Percentiles rank a stretch among this genome's conserved stretches.
Evolutionary conservation across 1,140 invertebrate species (phyloP).

Genomic region (Cydia fagiglandana): DNA sequence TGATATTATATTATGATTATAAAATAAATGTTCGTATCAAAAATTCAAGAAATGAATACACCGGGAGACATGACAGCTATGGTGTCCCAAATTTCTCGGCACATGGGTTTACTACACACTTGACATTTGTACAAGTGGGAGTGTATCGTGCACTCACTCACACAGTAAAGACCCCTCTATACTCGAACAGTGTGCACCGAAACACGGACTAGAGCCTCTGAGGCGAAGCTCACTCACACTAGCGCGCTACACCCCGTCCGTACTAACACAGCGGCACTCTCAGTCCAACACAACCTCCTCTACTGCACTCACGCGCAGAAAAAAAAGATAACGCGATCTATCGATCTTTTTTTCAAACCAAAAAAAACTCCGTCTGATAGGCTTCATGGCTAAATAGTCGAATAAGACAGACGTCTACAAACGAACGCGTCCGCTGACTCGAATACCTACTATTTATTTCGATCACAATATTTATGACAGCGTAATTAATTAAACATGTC

Average conservation of each 20-base stretch:
- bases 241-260: conserved; percentile 48
- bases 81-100: conserved; percentile 19
- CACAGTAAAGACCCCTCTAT: conserved; percentile 56
- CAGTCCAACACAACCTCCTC: conserved; percentile 75
- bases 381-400: conserved; percentile 64
- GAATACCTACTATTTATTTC: conserved; percentile 49
- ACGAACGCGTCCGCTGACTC: conserved; percentile 57
- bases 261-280: conserved; percentile 74
- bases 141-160: conserved; percentile 71
- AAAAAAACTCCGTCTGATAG: conserved; percentile 67
- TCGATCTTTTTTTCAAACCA: conserved; percentile 73
- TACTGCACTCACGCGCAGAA: conserved; percentile 76
- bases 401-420: conserved; percentile 65
- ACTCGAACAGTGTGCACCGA: conserved; percentile 33
- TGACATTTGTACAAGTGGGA: conserved; percentile 65
- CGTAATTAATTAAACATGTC: conserved; percentile 74
- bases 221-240: conserved; percentile 62
- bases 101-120: conserved; percentile 51
- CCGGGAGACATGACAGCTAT: neutral
- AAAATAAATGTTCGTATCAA: too few relatives aligned
- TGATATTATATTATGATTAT: too few relatives aligned
- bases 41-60: neutral
- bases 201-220: conserved; percentile 50
- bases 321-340: conserved; percentile 77
- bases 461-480: conserved; percentile 70